Evolutionary conservation across 2,797 vertebrate species (phyloP), one percentile per base, ranked within the genome.

Genomic region (Anabas testudineus): DNA sequence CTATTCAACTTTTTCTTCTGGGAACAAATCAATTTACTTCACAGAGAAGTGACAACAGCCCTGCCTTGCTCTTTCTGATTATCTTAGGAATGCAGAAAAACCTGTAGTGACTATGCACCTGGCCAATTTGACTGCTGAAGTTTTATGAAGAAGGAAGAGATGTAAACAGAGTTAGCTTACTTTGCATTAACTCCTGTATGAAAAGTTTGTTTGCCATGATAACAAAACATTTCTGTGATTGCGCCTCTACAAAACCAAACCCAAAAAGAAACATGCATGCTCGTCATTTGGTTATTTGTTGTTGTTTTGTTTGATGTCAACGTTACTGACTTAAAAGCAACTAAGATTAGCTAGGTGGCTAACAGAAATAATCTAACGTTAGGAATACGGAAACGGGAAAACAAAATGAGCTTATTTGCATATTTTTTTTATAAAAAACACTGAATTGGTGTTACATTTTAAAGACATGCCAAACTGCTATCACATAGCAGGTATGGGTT

Each of bases 1-100:
- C 28, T 32, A 1, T 36, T 10, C 3, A 30, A 42, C 3, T 14
- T 19, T 21, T 16, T 19, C 7, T 30, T 42, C 10, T 14, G 32
- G 5, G 2, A 30, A 2, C 51, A 45, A n/a, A 8, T 18, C 1
- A 12, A 24, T 43, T 52, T 15, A 7, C 15, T 67, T 34, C 0
- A n/a, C 14, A 24, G 19, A 55, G 2, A 55, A 28, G 24, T 41
- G 19, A 43, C 41, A 65, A 32, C 36, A 56, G 51, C 1, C 1
- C 8, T 39, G 28, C 18, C 3, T 43, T 4, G 6, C 42, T 67
- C 32, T 5, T 7, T 53, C 15, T 19, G 26, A 1, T 39, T 67
- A 43, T 69, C 70, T 32, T 34, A 64, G 76, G 83, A 90, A 91
- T 90, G 87, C 48, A 51, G 87, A 2, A 18, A 55, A 75, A 80